Evolutionary conservation across 2,797 vertebrate species (phyloP), one percentile per base, ranked within the genome.

Genomic region (Gambelia wislizenii): DNA sequence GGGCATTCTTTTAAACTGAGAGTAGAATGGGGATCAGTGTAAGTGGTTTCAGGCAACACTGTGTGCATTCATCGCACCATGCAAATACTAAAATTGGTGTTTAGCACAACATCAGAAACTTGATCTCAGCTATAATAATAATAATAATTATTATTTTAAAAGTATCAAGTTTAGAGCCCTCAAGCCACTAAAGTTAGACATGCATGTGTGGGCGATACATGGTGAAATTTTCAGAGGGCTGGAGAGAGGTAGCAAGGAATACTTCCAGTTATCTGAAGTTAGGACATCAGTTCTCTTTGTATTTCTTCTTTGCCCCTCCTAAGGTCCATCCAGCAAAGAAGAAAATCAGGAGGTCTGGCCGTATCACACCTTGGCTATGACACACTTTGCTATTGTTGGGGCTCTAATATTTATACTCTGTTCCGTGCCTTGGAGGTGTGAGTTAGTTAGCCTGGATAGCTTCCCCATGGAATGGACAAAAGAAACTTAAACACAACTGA

Each of bases 111-210:
- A 42, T 84, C 59, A 77, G 47, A 83, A 77, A 77, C 44, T 16
- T 77, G 44, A 77, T 67, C 74, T 75, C 56, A 25, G 30, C 39
- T 72, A 70, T 42, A 36, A 44, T 87, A 42, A 33, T 18, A 42
- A 36, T 59, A 18, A 33, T 7, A 44, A 30, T 70, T 39, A 6
- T 27, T 36, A 49, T 70, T 59, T 61, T 44, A 27, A 76, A 36
- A 36, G 44, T 42, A 85, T 20, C 83, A 80, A 9, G 42, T 89
- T 70, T 89, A 83, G 54, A 85, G 76, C 76, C 76, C 76, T 80
- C 64, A 72, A 70, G 77, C 39, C 52, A 89, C 44, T 36, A 16
- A 80, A 84, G 47, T 12, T 59, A 80, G 70, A 27, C 36, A 42
- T 85, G 25, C 44, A 18, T 76, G 54, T 59, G 33, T 74, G 52